Evolutionary conservation across 2,888 invertebrate genomes (phyloP), one percentile per base, ranked within the genome.

Genomic region (Euphydryas editha): DNA sequence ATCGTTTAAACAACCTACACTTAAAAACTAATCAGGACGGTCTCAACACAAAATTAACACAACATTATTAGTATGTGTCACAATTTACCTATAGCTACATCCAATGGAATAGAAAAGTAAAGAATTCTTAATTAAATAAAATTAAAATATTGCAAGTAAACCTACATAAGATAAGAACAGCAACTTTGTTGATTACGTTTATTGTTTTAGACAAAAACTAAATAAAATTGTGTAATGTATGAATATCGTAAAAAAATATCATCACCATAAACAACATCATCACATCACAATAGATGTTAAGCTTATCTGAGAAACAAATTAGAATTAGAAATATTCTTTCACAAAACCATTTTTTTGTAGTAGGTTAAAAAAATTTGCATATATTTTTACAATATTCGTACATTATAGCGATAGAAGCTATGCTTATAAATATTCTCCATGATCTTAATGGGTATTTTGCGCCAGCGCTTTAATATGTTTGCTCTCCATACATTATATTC

Each of bases 11-110:
- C 57, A 46, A 68, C 44, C 57, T 70, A 70, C 46, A 21, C 83
- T 80, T 83, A 83, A 60, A 21, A 74, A 73, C 82, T 85, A 81
- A 72, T 73, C 81, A 83, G 87, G 88, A 87, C 88, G 87, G 88
- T 78, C 75, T 85, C 80, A 82, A 82, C 79, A 77, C 79, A 85
- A 82, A 81, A 78, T 74, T 77, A 68, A 70, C 64, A 65, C 59
- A 73, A 70, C 59, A 66, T 60, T 54, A 60, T 24, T 51, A 51
- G 24, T 47, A 47, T 56, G 21, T 47, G 51, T 56, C 54, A 67
- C 65, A 60, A 68, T 47, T 57, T 62, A 65, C 30, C 30, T 51
- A 49, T 21, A 20, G 20, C 63, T 64, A 58, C 18, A 36, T 20
- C 42, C 58, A 51, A 54, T 49, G 4, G 21, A 30, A 61, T 42